Evolutionary conservation across 2,888 invertebrate species (phyloP).

Genomic region (Empis livida): DNA sequence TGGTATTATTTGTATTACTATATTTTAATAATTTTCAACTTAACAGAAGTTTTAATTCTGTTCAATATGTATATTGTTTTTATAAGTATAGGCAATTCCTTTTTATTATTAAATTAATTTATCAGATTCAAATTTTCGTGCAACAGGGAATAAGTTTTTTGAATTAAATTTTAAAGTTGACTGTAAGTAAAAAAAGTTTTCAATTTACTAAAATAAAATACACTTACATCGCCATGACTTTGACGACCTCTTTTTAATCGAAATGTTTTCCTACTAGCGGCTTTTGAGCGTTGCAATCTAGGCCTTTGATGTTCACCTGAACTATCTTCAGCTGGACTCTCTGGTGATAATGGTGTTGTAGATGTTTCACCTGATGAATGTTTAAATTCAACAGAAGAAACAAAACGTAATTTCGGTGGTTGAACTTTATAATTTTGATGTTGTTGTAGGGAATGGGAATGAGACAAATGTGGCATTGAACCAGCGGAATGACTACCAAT

Average conservation of each 20-base stretch:
- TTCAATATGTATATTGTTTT: too few species aligned
- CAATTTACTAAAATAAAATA: too few species aligned
- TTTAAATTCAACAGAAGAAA: constrained; percentile 68
- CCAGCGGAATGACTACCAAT: constrained; percentile 24
- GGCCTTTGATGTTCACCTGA: constrained; percentile 48
- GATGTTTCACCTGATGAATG: constrained; percentile 69
- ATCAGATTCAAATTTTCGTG: too few species aligned
- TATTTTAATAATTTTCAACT: too few species aligned
- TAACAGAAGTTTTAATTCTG: too few species aligned
- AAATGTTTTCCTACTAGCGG: constrained; percentile 89
- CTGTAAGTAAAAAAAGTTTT: too few species aligned
- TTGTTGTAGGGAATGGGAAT: constrained; percentile 35
- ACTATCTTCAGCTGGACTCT: constrained; percentile 53
- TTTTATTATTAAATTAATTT: too few species aligned
- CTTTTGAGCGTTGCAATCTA: constrained; percentile 80
- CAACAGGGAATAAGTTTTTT: too few species aligned
- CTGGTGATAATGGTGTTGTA: constrained; percentile 61
- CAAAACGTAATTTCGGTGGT: constrained; percentile 63
- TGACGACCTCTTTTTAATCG: constrained; percentile 67
- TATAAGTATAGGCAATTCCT: too few species aligned
- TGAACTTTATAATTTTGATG: constrained; percentile 31
- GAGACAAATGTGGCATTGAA: constrained; percentile 36
- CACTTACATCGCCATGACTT: constrained; percentile 51
- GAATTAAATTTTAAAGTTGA: too few species aligned
- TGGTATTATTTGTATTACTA: too few species aligned